phyloP scores from a whole-genome alignment of 2,888 invertebrate species.

The Galeruca laticollis region DNA sequence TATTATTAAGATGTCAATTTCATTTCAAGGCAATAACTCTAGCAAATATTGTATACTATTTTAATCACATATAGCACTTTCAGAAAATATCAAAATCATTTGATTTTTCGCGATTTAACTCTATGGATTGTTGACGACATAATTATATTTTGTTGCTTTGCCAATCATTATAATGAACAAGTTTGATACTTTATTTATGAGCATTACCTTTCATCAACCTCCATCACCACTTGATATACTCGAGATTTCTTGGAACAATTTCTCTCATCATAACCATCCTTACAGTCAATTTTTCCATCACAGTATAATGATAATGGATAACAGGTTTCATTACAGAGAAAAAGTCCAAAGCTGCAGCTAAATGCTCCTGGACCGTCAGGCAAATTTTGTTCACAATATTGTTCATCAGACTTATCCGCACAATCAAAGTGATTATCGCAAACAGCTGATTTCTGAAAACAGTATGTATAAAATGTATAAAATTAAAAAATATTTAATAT shows the following conservation, averaged over 20 bases:
- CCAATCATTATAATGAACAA: no score
- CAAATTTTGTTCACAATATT: constrained; percentile 58
- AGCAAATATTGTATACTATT: no score
- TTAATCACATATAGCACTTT: no score
- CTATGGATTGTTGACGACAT: no score
- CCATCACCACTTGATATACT: constrained; percentile 71
- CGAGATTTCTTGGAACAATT: constrained; percentile 70
- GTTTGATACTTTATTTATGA: no score
- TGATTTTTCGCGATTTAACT: no score
- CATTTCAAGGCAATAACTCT: no score
- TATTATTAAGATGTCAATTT: no score
- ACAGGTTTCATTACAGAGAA: constrained; percentile 75
- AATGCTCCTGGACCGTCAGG: constrained; percentile 64
- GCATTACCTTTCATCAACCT: constrained; percentile 71
- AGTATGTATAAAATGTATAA: neutral
- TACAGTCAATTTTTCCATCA: constrained; percentile 78
- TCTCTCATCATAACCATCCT: constrained; percentile 80
- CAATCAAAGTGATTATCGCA: constrained; percentile 72
- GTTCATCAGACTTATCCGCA: constrained; percentile 71
- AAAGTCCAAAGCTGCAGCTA: constrained; percentile 69
- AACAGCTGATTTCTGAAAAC: constrained; percentile 58
- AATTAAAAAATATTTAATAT: neutral
- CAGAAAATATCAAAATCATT: no score
- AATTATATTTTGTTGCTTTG: no score
- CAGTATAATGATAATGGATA: constrained; percentile 73